Evolutionary conservation across 2,888 invertebrate species (phyloP).

Genomic region (Yponomeuta malinellus): DNA sequence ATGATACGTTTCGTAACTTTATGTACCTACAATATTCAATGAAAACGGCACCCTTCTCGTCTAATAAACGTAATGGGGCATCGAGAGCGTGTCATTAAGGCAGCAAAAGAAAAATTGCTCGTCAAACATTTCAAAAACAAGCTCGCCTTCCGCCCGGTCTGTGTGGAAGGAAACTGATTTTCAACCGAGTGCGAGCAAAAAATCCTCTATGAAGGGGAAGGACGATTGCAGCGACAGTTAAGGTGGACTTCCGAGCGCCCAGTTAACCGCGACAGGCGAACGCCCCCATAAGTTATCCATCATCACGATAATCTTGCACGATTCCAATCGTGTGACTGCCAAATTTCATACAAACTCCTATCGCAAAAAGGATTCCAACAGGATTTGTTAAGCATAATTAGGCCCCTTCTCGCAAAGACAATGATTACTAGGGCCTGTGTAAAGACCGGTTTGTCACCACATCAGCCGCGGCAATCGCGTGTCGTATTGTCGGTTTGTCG

Average conservation of each 20-base stretch:
- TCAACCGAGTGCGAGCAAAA: slow-evolving; percentile 44
- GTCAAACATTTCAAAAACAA: slow-evolving; percentile 68
- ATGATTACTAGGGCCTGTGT: too few species aligned
- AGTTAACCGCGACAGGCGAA: too few species aligned
- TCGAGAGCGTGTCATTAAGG: slow-evolving; percentile 2
- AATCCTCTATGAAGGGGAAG: slow-evolving; percentile 25
- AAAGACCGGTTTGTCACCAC: too few species aligned
- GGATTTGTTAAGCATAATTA: too few species aligned
- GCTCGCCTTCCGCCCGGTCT: slow-evolving; percentile 31
- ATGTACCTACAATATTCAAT: background rate
- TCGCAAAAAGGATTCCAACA: too few species aligned
- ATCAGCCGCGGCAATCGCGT: too few species aligned
- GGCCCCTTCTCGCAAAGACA: too few species aligned
- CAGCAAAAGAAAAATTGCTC: slow-evolving; percentile 24
- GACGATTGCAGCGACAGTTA: background rate
- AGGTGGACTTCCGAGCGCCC: background rate
- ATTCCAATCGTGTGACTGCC: too few species aligned
- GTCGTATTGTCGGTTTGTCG: too few species aligned
- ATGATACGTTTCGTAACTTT: background rate
- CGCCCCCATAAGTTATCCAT: too few species aligned
- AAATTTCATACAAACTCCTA: too few species aligned
- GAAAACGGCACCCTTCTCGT: background rate
- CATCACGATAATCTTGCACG: too few species aligned
- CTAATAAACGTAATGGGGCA: background rate
- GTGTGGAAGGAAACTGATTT: slow-evolving; percentile 49